phyloP scores from a whole-genome alignment of 2,113 vertebrate genomes.

The Rhinoderma darwinii region DNA sequence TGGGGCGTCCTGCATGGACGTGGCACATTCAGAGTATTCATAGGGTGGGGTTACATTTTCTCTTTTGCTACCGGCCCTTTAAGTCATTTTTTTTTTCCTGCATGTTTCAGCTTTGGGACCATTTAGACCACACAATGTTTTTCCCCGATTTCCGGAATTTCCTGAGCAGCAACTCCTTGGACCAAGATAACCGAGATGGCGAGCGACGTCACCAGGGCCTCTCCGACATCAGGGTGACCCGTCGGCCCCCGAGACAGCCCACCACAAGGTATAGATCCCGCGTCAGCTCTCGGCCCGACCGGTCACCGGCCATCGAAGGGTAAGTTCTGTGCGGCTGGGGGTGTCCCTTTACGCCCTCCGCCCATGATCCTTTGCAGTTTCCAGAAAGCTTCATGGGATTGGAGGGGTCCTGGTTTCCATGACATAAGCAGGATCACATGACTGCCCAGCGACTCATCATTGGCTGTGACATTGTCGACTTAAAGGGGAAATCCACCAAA shows the following conservation, averaged over 20 bases:
- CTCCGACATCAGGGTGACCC: conserved; percentile 86
- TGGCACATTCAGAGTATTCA: too few species aligned
- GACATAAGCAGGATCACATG: too few species aligned
- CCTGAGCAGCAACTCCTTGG: conserved; percentile 75
- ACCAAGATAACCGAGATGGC: conserved; percentile 78
- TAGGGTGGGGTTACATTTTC: too few species aligned
- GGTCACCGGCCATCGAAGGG: conserved; percentile 95
- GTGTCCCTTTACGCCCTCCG: too few species aligned
- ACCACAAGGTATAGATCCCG: conserved; percentile 83
- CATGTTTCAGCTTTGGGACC: conserved; percentile 86
- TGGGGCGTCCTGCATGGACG: too few species aligned
- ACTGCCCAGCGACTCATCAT: too few species aligned
- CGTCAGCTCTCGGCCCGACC: conserved; percentile 87
- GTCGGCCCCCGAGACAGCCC: conserved; percentile 84
- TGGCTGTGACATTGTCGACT: too few species aligned
- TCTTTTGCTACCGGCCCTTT: neutral
- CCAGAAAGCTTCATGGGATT: too few species aligned
- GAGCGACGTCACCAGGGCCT: conserved; percentile 74
- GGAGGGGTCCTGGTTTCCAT: neutral
- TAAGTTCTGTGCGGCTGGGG: conserved; percentile 65
- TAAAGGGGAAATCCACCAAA: too few species aligned
- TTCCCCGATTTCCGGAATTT: conserved; percentile 76
- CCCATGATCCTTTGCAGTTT: too few species aligned
- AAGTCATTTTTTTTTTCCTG: neutral
- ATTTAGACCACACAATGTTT: conserved; percentile 75